Evolutionary conservation across 30 jellyfish, hydroid and myxozoan genomes (phyloP), one percentile per base, ranked within the genome.

Genomic region (Pelagia noctiluca): DNA sequence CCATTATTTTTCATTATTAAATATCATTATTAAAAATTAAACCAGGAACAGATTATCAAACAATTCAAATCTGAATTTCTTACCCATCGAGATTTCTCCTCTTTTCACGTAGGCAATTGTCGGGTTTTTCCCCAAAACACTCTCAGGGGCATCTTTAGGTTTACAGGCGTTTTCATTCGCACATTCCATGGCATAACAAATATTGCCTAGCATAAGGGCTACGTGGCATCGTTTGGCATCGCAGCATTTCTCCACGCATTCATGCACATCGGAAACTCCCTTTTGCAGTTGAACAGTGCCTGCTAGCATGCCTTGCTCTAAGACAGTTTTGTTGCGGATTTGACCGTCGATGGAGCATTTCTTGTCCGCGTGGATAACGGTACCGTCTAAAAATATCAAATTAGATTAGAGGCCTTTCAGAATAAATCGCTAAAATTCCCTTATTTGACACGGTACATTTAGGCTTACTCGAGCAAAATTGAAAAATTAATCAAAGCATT

Each of bases 141-240:
- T 73, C 24, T 82, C 87, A 8, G 99, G 96, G 2, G 99, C 99
- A 8, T 76, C 73, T 78, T 88, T 88, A 1, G 99, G 95, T 62
- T 78, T 82, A 38, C 99, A 94, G 0, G 96, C 94, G 32, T 88
- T 85, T 50, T 84, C 89, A 57, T 94, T 85, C 2, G 92, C 96
- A 60, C 99, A 94, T 83, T 94, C 99, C 99, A 94, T 83, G 61
- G 99, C 88, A 72, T 94, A 94, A 42, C 99, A 94, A 23, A 88
- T 50, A 3, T 72, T 63, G 8, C 96, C 97, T 35, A 94, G 88
- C 99, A 88, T 94, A 81, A 94, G 35, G 26, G 99, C 99, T 54
- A 94, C 99, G 66, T 94, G 92, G 64, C 99, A 94, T 50, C 88
- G 86, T 81, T 88, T 73, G 35, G 70, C 97, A 19, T 74, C 94